These are phyloP conservation scores for Pocillopora damicornis DNA, from an alignment of 64 coral and sea anemone species.

Conservation along the genomic window DNA sequence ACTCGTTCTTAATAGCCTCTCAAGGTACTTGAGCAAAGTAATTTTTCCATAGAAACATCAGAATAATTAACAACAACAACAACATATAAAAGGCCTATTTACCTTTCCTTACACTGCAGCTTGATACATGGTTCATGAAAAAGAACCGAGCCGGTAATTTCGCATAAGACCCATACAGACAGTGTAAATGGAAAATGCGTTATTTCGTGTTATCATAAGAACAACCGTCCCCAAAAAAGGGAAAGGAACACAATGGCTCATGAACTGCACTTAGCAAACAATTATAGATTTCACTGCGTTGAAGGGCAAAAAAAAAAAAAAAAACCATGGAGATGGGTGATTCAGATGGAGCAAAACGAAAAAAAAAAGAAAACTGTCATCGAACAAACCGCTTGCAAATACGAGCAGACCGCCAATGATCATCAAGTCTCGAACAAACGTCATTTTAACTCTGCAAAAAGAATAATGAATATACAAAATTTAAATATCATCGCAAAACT, in stretches of 20 bases:
- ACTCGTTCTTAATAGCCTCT: too few species aligned
- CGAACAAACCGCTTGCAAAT: not conserved
- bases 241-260: not conserved
- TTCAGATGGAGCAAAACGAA: not conserved
- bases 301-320: not conserved
- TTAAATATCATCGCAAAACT: not conserved
- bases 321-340: not conserved
- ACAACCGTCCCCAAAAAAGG: not conserved
- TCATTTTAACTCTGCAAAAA: not conserved
- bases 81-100: too few species aligned
- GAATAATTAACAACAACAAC: too few species aligned
- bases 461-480: not conserved
- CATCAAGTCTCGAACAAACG: not conserved
- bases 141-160: too few species aligned
- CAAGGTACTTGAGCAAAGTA: too few species aligned
- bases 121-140: too few species aligned
- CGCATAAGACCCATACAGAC: too few species aligned
- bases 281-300: not conserved
- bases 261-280: not conserved
- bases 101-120: too few species aligned
- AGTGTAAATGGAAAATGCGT: too few species aligned
- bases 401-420: not conserved
- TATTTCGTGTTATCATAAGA: not conserved
- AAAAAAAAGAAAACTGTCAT: not conserved
- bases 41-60: too few species aligned